Evolutionary conservation across 2,888 invertebrate species (phyloP), one percentile per base, ranked within the genome.

Genomic region (Lepetodrilus schrolli): DNA sequence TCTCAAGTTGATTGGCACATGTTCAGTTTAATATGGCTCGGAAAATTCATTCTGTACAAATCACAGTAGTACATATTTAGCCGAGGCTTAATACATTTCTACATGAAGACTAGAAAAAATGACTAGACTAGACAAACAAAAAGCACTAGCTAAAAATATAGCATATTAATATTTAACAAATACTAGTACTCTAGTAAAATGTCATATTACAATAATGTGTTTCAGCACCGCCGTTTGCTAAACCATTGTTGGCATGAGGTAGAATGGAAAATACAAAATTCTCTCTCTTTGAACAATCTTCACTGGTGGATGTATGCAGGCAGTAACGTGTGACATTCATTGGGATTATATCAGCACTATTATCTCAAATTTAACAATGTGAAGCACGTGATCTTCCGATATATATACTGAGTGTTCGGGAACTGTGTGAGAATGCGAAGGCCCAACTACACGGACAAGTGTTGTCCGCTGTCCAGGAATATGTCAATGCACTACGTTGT

Each of bases 71-170:
- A n/a, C 34, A 30, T 30, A 30, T 43, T 43, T 23, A 34, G 58
- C 58, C 21, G 58, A 58, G 58, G 34, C 58, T 30, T 17, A 43
- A 43, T 17, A 43, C 43, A 17, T 17, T 43, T 43, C 43, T 43
- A 43, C 17, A 17, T 43, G 43, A 2, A n/a, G 43, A 43, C 43
- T 43, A 43, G 43, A 43, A 34, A 48, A 34, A 34, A n/a, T 58
- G 58, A 58, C 58, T 58, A 58, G 58, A 30, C 58, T 58, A 58
- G 17, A 58, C 58, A 58, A 58, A 58, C 58, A 58, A 58, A 48
- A 23, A 58, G 58, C 58, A 58, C 58, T 58, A 58, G 58, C 58
- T 58, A 58, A 58, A 58, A 58, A 58, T 58, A 58, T 58, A 34
- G 58, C 58, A 58, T 58, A n/a, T n/a, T n/a, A n/a, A 58, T 58